Evolutionary conservation across 1,140 invertebrate genomes (phyloP).

Genomic region (Cataglyphis hispanica): DNA sequence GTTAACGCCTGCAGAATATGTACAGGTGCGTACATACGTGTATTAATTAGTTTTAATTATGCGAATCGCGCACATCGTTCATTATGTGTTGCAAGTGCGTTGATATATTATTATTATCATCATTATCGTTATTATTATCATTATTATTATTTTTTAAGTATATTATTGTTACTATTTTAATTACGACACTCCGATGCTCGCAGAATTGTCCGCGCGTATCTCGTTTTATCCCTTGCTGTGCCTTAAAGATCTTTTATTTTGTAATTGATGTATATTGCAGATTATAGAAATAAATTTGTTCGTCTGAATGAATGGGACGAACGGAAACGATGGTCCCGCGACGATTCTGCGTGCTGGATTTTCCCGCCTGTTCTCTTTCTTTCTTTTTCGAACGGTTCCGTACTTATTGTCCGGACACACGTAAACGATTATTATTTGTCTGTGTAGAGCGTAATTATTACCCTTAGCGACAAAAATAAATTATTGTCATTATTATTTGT

Average conservation of each 20-base stretch:
- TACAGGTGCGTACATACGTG: conserved; percentile 50
- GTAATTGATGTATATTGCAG: conserved; percentile 12
- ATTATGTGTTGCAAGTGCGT: conserved; percentile 73
- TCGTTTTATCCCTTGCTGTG: not conserved
- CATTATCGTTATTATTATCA: conserved; percentile 75
- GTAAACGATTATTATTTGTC: conserved; percentile 84
- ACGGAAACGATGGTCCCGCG: conserved; percentile 1
- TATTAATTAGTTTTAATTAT: conserved; percentile 62
- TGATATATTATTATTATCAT: conserved; percentile 76
- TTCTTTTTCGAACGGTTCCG: conserved; percentile 71
- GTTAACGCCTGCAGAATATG: conserved; percentile 60
- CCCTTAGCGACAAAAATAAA: conserved; percentile 84
- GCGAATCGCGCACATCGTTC: conserved; percentile 69
- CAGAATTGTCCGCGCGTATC: conserved; percentile 70
- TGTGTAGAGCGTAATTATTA: conserved; percentile 85
- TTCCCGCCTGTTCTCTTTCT: not conserved
- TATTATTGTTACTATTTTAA: conserved; percentile 77
- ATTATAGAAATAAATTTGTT: conserved; percentile 24
- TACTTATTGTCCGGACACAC: conserved; percentile 83
- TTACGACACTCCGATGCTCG: conserved; percentile 73
- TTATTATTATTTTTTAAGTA: conserved; percentile 37
- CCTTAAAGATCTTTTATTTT: conserved; percentile 35
- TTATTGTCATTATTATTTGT: conserved; percentile 84
- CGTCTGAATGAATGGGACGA: not conserved
- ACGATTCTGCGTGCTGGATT: conserved; percentile 37